Evolutionary conservation across 2,113 vertebrate species (phyloP).

Genomic region (Dunckerocampus dactyliophorus): DNA sequence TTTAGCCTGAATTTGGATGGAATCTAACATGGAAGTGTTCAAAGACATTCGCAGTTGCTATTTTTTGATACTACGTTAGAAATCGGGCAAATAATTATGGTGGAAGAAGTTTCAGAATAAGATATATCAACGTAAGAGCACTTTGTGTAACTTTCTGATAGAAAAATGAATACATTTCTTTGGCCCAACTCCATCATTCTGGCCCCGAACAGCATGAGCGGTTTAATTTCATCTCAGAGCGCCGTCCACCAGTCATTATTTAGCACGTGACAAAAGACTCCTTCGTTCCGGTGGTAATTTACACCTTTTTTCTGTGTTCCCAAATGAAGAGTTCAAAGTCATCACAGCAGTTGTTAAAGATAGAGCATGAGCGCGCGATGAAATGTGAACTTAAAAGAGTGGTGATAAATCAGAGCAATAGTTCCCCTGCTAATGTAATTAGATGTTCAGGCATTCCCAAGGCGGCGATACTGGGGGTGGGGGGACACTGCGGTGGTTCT

Average conservation of each 20-base stretch:
- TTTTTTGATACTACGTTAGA: too few species aligned
- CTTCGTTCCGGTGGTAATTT: slow-evolving; percentile 48
- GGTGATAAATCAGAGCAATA: slow-evolving; percentile 66
- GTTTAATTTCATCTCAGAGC: slow-evolving; percentile 8
- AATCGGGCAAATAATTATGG: too few species aligned
- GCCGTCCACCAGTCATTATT: slow-evolving; percentile 34
- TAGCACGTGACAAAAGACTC: slow-evolving; percentile 25
- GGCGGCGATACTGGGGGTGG: slow-evolving; percentile 27
- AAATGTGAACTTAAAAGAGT: slow-evolving; percentile 64
- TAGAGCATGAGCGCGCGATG: slow-evolving; percentile 46
- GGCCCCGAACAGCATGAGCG: slow-evolving; percentile 1
- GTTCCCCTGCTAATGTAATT: slow-evolving; percentile 63
- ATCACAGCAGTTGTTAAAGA: slow-evolving; percentile 61
- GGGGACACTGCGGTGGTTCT: slow-evolving; percentile 41
- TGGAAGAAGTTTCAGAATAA: too few species aligned
- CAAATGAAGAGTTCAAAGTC: slow-evolving; percentile 66
- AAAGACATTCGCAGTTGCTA: too few species aligned
- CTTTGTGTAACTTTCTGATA: background rate
- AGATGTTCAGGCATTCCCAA: slow-evolving; percentile 55
- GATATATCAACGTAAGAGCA: background rate
- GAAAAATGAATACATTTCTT: background rate
- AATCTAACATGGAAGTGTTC: background rate
- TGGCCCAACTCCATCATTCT: slow-evolving; percentile 11
- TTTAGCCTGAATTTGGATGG: background rate
- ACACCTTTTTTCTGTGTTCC: slow-evolving; percentile 51